Conservation (phyloP, 1,140 invertebrate species). For the Bombus huntii region DNA sequence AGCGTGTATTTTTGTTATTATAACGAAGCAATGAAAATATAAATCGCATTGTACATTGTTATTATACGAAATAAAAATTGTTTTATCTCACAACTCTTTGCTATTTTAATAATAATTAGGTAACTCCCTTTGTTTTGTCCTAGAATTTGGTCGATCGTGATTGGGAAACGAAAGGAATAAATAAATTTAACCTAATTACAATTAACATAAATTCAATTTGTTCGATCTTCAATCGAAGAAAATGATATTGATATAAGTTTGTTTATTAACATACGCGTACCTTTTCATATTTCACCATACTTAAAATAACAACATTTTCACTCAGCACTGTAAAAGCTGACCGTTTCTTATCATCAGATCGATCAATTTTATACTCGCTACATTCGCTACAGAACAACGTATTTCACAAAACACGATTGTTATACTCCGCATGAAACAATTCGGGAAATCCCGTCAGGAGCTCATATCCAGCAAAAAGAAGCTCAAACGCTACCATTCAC, state of each 20-base stretch:
- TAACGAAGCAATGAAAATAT: not conserved
- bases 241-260: not conserved
- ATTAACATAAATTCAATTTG: not conserved
- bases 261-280: too few relatives aligned
- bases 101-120: not conserved
- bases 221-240: not conserved
- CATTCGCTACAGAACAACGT: too few relatives aligned
- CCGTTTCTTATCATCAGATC: too few relatives aligned
- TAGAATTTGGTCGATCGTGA: too few relatives aligned
- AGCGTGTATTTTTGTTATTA: too few relatives aligned
- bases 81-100: not conserved
- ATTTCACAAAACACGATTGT: too few relatives aligned
- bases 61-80: too few relatives aligned
- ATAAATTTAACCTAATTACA: not conserved
- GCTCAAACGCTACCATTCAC: too few relatives aligned
- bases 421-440: not conserved
- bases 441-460: not conserved
- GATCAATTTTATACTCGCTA: too few relatives aligned
- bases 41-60: not conserved
- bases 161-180: too few relatives aligned
- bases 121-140: not conserved
- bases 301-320: not conserved
- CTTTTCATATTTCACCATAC: not conserved
- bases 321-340: rapidly evolving
- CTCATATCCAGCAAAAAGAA: too few relatives aligned